Evolutionary conservation across 2,888 invertebrate species (phyloP).

Genomic region (Imbricaverruca yamaguchii): DNA sequence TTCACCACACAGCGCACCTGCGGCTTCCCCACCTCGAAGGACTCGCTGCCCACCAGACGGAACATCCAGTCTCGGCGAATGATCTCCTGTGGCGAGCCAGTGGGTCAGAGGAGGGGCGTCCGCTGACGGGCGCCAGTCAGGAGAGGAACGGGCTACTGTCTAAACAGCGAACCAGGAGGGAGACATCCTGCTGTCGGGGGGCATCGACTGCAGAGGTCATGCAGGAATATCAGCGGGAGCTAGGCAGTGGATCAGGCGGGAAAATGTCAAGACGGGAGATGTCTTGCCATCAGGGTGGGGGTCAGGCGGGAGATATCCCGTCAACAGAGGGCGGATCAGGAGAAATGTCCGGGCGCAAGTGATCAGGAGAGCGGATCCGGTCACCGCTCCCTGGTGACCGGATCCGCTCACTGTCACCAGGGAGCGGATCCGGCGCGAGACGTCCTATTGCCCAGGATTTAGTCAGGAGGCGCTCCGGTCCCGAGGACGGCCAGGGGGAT

Average conservation of each 20-base stretch:
- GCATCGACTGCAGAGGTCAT: background rate
- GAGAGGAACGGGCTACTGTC: background rate
- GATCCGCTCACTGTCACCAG: background rate
- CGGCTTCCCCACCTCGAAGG: constrained; percentile 57
- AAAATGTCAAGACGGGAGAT: too few species aligned
- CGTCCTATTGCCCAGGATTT: background rate
- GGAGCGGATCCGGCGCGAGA: background rate
- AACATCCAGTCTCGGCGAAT: constrained; percentile 82
- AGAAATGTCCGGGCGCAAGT: too few species aligned
- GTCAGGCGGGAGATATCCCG: too few species aligned
- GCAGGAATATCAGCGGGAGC: background rate
- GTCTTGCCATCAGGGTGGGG: too few species aligned
- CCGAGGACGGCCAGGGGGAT: too few species aligned
- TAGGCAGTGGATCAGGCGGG: too few species aligned
- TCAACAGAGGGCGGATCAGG: too few species aligned
- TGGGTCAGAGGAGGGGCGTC: background rate
- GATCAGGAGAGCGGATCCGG: too few species aligned
- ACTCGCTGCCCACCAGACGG: constrained; percentile 76
- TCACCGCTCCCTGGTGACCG: too few species aligned
- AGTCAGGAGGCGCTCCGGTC: too few species aligned
- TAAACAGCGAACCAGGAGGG: background rate
- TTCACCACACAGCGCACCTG: constrained; percentile 46
- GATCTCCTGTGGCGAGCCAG: constrained; percentile 52
- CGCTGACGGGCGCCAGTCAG: too few species aligned
- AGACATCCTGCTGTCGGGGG: background rate